Evolutionary conservation across 2,888 invertebrate genomes (phyloP), one percentile per base, ranked within the genome.

Genomic region (Ctenicera cuprea): DNA sequence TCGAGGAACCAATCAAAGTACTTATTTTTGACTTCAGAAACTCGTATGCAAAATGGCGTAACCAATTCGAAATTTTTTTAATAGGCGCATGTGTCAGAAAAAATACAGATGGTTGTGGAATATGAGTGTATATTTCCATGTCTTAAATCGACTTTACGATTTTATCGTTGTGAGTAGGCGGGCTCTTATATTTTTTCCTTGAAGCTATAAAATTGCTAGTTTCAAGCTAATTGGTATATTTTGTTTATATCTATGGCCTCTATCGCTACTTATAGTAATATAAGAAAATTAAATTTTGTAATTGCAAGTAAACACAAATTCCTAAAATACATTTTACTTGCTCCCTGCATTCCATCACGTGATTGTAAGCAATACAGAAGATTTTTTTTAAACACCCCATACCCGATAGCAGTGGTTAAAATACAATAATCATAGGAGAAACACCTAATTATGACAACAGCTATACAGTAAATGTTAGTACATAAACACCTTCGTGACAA

Each of bases 21-120:
- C 57, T 69, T 61, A 73, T 73, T 73, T 71, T 67, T 45, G 43
- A 48, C 50, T 54, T 52, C 61, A 41, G 45, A 67, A 68, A 76
- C 74, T 69, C 64, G 75, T 69, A 76, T 75, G 76, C 73, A 78
- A 78, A 78, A 78, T 78, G 78, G 78, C 78, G 78, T 66, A 52
- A 41, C 54, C 65, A 18, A 66, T 38, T 66, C 65, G 12, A 37
- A 45, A 64, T 37, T 64, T 64, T 26, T 64, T 64, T 64, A 48
- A 62, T 62, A 41, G 59, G 26, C 45, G 62, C 43, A 59, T 54
- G 54, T 54, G 54, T 54, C 54, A 54, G 14, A 54, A 30, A n/a
- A 54, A 54, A 54, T 54, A 16, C 30, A 30, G 26, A 26, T 54
- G 54, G 38, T 20, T 41, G 38, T 59, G 59, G 59, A 59, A 37